Base-by-base conservation (phyloP, 2,888 invertebrate genomes). In the Allacma fusca region DNA sequence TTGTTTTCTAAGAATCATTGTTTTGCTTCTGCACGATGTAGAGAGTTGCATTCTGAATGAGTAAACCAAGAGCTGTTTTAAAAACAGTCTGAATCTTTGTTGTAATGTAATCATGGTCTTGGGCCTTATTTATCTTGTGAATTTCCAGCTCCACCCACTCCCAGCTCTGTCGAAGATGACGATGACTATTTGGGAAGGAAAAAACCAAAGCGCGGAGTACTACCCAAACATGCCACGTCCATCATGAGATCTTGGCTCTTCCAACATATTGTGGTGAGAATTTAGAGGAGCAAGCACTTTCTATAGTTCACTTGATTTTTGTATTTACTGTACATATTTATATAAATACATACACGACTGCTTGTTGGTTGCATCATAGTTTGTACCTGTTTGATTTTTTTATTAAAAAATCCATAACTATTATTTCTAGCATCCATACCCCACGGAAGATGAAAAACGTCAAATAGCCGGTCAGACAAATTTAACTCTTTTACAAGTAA, bases 171-270 rank as follows among this genome's bases (percentile, higher is more conserved):
- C 59, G 76, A 70, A 24, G 89, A 89, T 69, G 90, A 90, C 83
- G 90, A 90, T 82, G 89, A 89, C 84, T 87, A 87, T 82, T 82
- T 82, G 74, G 89, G 90, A 85, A 90, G 91, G 85, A 87, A 87
- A 83, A 88, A 88, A 82, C 92, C 92, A 85, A 94, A 94, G 88
- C 90, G 97, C 19, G 97, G 97, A 19, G 96, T 97, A 83, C 71
- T 78, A 85, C 97, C 97, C 43, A 93, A 97, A 85, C 95, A 95
- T 86, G 97, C 97, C 82, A 98, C 97, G 75, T 96, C 96, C 87
- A 95, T 95, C 82, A 95, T 97, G 95, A 89, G 97, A 82, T 94
- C 96, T 75, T 97, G 97, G 97, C 90, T 97, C 81, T 97, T 97
- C 88, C 96, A 97, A 87, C 97, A 97, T 87, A 90, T 97, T 85